Conservation (phyloP, 2,888 invertebrate genomes). For the Monopis laevigella region DNA sequence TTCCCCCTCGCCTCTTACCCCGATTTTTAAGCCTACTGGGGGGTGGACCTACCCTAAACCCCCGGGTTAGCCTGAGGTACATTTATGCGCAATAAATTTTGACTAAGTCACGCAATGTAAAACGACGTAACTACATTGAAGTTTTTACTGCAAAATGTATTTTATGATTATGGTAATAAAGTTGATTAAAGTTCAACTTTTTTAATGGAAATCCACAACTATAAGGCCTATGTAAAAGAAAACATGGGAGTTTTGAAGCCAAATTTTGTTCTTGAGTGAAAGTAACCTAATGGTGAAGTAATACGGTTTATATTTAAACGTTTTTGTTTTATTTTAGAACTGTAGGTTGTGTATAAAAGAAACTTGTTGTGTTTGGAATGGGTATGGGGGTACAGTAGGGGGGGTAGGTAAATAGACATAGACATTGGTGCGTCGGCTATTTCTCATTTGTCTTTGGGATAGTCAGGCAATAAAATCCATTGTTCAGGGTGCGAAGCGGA, state of each 20-base stretch:
- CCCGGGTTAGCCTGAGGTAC: slow-evolving; percentile 66
- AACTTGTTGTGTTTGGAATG: slow-evolving; percentile 48
- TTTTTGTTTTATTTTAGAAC: slow-evolving; percentile 27
- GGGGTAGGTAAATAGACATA: slow-evolving; percentile 55
- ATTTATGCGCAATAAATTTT: slow-evolving; percentile 69
- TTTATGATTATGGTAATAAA: slow-evolving; percentile 22
- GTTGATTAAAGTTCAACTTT: slow-evolving; percentile 13
- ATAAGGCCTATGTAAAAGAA: slow-evolving; percentile 45
- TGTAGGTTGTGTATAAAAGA: slow-evolving; percentile 43
- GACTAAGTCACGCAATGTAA: slow-evolving; percentile 47
- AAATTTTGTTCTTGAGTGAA: slow-evolving; percentile 22
- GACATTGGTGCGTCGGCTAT: slow-evolving; percentile 52
- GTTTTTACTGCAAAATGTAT: slow-evolving; percentile 24
- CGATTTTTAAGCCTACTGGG: slow-evolving; percentile 61
- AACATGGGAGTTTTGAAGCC: slow-evolving; percentile 48
- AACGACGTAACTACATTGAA: slow-evolving; percentile 39
- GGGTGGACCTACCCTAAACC: slow-evolving; percentile 45
- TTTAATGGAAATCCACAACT: slow-evolving; percentile 10
- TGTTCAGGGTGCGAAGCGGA: too few species aligned
- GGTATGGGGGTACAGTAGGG: slow-evolving; percentile 28
- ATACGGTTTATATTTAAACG: slow-evolving; percentile 36
- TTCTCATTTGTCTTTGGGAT: slow-evolving; percentile 60
- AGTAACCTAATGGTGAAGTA: slow-evolving; percentile 17
- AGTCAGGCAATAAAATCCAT: slow-evolving; percentile 48
- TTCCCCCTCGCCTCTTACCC: slow-evolving; percentile 51